These are phyloP conservation scores for Nothocercus nigrocapillus DNA, from an alignment of 2,113 vertebrate species.

Conservation along the genomic window DNA sequence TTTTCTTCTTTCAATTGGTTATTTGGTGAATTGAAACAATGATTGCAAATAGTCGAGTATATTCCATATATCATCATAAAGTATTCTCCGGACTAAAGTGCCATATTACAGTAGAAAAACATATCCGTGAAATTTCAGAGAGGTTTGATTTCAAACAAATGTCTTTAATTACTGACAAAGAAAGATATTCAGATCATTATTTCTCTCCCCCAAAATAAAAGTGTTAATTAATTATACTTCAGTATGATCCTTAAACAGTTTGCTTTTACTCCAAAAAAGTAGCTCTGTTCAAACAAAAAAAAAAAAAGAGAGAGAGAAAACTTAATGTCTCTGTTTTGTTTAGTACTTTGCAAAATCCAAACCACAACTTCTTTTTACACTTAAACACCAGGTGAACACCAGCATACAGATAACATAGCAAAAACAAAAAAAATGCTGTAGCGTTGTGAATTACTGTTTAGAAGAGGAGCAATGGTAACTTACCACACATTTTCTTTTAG, in stretches of 20 bases:
- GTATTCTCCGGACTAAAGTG: not conserved
- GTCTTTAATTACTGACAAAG: not conserved
- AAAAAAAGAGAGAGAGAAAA: slow-evolving; percentile 7
- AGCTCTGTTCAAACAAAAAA: not conserved
- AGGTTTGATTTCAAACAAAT: not conserved
- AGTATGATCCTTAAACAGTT: not conserved
- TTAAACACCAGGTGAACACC: not conserved
- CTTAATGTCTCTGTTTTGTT: slow-evolving; percentile 21
- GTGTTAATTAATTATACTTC: slow-evolving; percentile 18
- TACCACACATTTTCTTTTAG: not conserved
- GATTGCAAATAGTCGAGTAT: not conserved
- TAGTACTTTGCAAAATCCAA: not conserved
- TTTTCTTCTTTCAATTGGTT: not conserved
- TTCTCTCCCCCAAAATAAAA: not conserved
- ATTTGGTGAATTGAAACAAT: not conserved
- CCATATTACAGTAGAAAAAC: not conserved
- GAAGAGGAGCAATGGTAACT: slow-evolving; percentile 15
- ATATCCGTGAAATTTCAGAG: not conserved
- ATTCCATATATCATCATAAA: not conserved
- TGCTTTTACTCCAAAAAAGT: not conserved
- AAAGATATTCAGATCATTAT: not conserved
- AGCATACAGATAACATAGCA: not conserved
- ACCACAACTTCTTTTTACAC: not conserved
- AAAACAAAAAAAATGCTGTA: slow-evolving; percentile 32
- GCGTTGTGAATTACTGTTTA: slow-evolving; percentile 9